Conservation (phyloP, 2,797 vertebrate genomes). For the Rousettus madagascariensis region DNA sequence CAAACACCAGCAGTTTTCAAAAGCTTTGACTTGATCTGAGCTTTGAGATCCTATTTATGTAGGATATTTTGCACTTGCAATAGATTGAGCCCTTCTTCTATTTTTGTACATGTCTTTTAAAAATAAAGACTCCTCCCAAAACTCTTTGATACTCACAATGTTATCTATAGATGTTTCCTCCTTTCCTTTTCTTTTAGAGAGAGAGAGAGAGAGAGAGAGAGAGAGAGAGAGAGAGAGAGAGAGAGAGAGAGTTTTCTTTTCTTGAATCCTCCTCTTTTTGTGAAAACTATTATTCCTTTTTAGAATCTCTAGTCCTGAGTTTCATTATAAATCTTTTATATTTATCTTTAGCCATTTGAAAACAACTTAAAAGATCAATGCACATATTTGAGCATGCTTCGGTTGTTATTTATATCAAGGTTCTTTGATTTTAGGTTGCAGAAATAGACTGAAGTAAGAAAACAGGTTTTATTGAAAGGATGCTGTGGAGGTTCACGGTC, state of each 20-base stretch:
- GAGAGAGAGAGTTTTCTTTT: background rate
- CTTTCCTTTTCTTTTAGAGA: background rate
- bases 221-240: background rate
- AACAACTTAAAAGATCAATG: background rate
- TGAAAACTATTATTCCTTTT: background rate
- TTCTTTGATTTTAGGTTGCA: background rate
- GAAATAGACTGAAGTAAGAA: background rate
- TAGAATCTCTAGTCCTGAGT: background rate
- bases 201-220: background rate
- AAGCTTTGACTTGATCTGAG: background rate
- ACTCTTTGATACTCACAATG: background rate
- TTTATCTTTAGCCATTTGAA: slow-evolving; percentile 18
- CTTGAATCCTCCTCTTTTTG: background rate
- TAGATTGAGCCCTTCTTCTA: background rate
- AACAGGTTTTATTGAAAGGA: background rate
- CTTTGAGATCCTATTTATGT: background rate
- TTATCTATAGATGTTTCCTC: background rate
- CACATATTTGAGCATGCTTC: background rate
- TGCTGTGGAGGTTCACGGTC: background rate
- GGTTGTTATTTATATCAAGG: background rate
- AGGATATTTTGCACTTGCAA: background rate
- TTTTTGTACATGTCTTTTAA: background rate
- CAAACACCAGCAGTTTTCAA: background rate
- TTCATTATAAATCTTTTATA: slow-evolving; percentile 6
- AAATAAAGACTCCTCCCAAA: background rate